Percentiles rank a stretch among this genome's conserved stretches.
Evolutionary conservation across 2,797 vertebrate genomes (phyloP).

Genomic region (Poecilia wingei): DNA sequence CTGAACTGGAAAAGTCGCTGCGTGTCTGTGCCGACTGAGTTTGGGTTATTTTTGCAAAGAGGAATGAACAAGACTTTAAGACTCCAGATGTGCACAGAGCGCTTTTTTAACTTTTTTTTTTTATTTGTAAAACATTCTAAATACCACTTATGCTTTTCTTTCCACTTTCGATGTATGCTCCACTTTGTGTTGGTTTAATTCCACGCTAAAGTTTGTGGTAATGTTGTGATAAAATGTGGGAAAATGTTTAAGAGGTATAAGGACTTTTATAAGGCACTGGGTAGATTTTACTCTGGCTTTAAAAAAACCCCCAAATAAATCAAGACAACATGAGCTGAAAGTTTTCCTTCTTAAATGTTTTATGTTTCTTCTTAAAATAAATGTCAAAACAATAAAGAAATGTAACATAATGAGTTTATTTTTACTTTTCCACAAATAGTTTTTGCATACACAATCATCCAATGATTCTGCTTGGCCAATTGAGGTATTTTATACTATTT

Average conservation of each 20-base stretch:
- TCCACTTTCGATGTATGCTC: background rate
- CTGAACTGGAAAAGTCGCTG: background rate
- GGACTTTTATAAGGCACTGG: background rate
- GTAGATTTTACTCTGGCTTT: background rate
- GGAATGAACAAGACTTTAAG: background rate
- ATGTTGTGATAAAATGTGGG: background rate
- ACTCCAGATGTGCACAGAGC: background rate
- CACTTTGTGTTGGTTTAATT: background rate
- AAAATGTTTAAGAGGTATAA: background rate
- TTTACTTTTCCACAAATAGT: background rate
- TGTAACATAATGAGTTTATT: background rate
- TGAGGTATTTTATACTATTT: background rate
- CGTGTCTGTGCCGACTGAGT: background rate
- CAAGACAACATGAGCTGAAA: background rate
- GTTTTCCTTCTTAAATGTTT: background rate
- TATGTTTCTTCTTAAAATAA: background rate
- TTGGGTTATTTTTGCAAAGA: background rate
- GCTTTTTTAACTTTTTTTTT: background rate
- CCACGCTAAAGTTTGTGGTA: background rate
- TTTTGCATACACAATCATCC: background rate
- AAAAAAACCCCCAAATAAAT: background rate
- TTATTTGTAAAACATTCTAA: background rate
- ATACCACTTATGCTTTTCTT: background rate
- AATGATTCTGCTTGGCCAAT: background rate
- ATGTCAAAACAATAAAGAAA: background rate